Percentiles rank a stretch among this genome's conserved stretches.
Evolutionary conservation across 1,140 invertebrate genomes (phyloP).

Genomic region (Mamestra configurata): DNA sequence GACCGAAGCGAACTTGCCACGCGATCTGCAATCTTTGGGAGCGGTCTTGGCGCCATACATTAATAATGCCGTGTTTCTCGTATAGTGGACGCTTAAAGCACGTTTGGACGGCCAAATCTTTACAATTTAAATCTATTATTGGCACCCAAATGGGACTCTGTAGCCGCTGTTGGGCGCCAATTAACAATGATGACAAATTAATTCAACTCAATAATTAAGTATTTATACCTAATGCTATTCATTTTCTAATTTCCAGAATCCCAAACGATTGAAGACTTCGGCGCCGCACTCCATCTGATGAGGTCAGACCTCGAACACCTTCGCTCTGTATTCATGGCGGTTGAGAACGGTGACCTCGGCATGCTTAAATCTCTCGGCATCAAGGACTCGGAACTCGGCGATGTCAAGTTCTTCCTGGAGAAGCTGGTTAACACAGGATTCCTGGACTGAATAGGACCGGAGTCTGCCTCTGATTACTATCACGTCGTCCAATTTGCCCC

Average conservation of each 20-base stretch:
- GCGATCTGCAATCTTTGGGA: too few relatives aligned
- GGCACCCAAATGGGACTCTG: slow-evolving; percentile 16
- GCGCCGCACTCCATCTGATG: slow-evolving; percentile 95
- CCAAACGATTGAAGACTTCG: slow-evolving; percentile 98
- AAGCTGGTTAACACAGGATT: slow-evolving; percentile 99
- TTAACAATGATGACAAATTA: neutral
- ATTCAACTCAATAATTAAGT: neutral
- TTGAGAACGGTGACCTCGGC: slow-evolving; percentile 98
- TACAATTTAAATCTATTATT: neutral
- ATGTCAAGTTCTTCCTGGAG: slow-evolving; percentile 98
- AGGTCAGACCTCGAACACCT: slow-evolving; percentile 96
- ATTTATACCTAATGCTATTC: slow-evolving; percentile 4
- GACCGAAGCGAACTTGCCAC: too few relatives aligned
- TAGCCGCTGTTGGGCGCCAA: neutral
- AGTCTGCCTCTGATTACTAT: slow-evolving; percentile 90
- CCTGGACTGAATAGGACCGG: slow-evolving; percentile 95
- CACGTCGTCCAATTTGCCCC: slow-evolving; percentile 88
- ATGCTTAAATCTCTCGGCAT: slow-evolving; percentile 98
- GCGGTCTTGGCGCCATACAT: too few relatives aligned
- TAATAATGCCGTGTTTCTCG: too few relatives aligned
- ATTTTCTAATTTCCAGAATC: slow-evolving; percentile 91
- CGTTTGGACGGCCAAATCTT: too few relatives aligned
- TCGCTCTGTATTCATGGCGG: slow-evolving; percentile 97
- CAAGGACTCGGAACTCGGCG: slow-evolving; percentile 98
- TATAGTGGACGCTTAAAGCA: too few relatives aligned